These are phyloP conservation scores for Chymomyza fuscimana DNA, from an alignment of 2,888 invertebrate species.

Conservation along the genomic window DNA sequence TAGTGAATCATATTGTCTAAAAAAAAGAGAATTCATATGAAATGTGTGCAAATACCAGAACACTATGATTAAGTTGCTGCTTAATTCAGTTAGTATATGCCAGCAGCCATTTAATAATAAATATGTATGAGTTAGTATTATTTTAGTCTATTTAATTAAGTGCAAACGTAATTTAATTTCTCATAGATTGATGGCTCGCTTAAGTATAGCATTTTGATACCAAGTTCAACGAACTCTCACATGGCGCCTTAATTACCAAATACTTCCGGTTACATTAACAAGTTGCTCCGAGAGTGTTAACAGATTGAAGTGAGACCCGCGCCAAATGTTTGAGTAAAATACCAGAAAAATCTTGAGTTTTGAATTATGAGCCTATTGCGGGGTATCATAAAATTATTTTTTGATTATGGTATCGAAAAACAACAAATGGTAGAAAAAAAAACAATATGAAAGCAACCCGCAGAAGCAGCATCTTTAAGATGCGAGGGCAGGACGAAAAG, in stretches of 20 bases:
- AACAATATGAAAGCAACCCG: constrained; percentile 4
- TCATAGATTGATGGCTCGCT: background rate
- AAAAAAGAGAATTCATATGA: constrained; percentile 9
- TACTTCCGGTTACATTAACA: constrained; percentile 28
- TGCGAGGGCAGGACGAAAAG: background rate
- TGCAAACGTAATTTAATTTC: constrained; percentile 25
- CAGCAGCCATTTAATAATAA: background rate
- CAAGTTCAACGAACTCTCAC: background rate
- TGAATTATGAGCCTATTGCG: constrained; percentile 33
- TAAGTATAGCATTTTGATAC: background rate
- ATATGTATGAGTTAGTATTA: background rate
- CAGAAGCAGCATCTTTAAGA: constrained; percentile 12
- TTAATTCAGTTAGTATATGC: background rate
- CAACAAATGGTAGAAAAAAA: constrained; percentile 11
- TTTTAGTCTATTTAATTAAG: constrained; percentile 48
- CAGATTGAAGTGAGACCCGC: constrained; percentile 14
- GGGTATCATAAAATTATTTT: constrained; percentile 47
- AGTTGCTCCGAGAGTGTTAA: constrained; percentile 12
- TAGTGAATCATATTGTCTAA: constrained; percentile 36
- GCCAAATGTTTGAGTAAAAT: constrained; percentile 5
- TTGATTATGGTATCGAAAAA: constrained; percentile 30
- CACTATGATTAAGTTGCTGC: background rate
- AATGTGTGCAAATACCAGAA: constrained; percentile 14
- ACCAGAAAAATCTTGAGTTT: background rate
- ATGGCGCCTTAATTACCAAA: constrained; percentile 34